Evolutionary conservation across 2,888 invertebrate genomes (phyloP), one percentile per base, ranked within the genome.

Genomic region (Napeogenes sylphis): DNA sequence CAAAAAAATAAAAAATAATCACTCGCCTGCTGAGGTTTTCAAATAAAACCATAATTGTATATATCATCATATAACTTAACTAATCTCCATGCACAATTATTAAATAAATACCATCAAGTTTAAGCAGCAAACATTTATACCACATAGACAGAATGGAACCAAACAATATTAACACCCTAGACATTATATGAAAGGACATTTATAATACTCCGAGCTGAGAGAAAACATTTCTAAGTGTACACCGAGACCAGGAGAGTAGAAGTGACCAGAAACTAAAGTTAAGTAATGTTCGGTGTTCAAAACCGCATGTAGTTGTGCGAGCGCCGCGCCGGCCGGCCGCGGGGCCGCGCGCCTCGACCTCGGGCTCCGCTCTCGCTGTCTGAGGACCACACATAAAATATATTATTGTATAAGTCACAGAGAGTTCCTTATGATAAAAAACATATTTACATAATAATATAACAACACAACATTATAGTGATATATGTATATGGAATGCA

Each of bases 361-460:
- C 90, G 85, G 55, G 80, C 60, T 4, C 87, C 87, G 70, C 88
- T 90, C 70, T 89, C 89, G 68, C 89, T 89, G 66, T 89, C 88
- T 89, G 83, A 13, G 46, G 57, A 47, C 12, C 6, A 54, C 32
- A 10, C 47, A 56, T 30, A n/a, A 51, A 12, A 45, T 33, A 33
- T 42, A 35, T 13, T 46, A 55, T 33, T 8, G 42, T 30, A 51
- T n/a, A 5, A 12, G 38, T 21, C 12, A 14, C 14, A 6, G 4
- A 45, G n/a, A 14, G 21, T 21, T 21, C 21, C 21, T 21, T 21
- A 21, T 21, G 6, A 6, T 21, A 6, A 38, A 12, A 14, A 51
- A 14, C 10, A 14, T 14, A 47, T 47, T 6, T 47, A 47, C 38
- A 38, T 3, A 6, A 38, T 38, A 38, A 38, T 38, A 38, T 4